Base-by-base conservation (phyloP, 2,113 vertebrate species). In the Parotia lawesii region DNA sequence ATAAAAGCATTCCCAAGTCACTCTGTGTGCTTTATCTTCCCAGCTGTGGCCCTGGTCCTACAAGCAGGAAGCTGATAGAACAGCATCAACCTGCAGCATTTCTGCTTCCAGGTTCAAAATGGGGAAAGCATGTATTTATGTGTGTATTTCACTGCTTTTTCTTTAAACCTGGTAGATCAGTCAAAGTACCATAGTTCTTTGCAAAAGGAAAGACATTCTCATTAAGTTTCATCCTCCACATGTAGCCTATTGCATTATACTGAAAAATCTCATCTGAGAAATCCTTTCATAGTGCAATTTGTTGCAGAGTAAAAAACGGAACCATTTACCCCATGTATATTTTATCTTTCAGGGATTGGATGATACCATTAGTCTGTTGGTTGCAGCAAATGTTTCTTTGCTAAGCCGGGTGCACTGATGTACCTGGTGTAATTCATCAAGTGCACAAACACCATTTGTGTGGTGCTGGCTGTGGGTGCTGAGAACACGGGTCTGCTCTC, bases 251-350 rank as follows among this genome's bases (percentile, higher is more conserved):
- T 94, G 57, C 48, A 80, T 94, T 90, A 75, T 47, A 58, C 72
- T 86, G 72, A 47, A 85, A 91, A 92, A 90, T 89, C 87, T 89
- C 58, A 76, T 76, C 64, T 72, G 64, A 89, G 42, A 82, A 86
- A 89, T 88, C 84, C 58, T 90, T 91, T 72, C 33, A 22, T 83
- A 88, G 69, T 86, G 80, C 77, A 90, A 23, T 93, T 31, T 37
- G 50, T 23, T 69, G 72, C 60, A 82, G 83, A 85, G 58, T 50
- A 33, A 75, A 60, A 84, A 83, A 58, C 42, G 20, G n/a, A 66
- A n/a, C 38, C 29, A 18, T 90, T 90, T 92, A 33, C 53, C 53
- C 38, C 33, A 24, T 33, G 21, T 25, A 19, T 48, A 76, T 83
- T 88, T 75, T 76, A 22, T 62, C 48, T 95, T 90, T 56, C 33